Evolutionary conservation across 2,888 invertebrate genomes (phyloP), one percentile per base, ranked within the genome.

Genomic region (Drosophila mimica): DNA sequence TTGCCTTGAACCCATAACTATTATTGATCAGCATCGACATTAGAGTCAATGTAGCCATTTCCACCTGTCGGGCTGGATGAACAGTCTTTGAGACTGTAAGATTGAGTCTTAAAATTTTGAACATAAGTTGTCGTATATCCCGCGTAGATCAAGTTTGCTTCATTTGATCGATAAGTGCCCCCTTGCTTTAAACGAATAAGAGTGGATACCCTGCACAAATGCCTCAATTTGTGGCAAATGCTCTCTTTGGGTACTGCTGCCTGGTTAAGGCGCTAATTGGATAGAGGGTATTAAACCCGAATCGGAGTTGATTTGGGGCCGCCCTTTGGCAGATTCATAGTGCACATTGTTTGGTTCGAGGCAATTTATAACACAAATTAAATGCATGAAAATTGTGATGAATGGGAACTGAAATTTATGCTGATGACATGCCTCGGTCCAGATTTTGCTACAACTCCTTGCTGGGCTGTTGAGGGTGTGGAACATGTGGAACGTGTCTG

Each of bases 301-400:
- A 65, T 59, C 67, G 46, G 72, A 69, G 80, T 68, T 53, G 51
- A 63, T 65, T 78, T 70, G 31, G n/a, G 61, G 31, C 36, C 54
- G 70, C 70, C 79, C 78, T 74, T 79, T 74, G 70, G 70, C 43
- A 73, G 58, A 66, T 51, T 53, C 51, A 62, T 56, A 65, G 73
- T 46, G 51, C 49, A 60, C 53, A 46, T 36, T 36, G 48, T 48
- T 67, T 33, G 28, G 13, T 38, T 46, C 15, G 57, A 76, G 74
- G 72, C 88, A 87, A 89, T 88, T 88, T 89, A 83, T 88, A 76
- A 69, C 76, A 76, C 75, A 87, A 88, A 87, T 89, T 87, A 88
- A 87, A 89, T 85, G 80, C 80, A 87, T 82, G 80, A 71, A 88
- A 89, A 88, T 88, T 83, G 81, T 90, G 89, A 88, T 90, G 89